phyloP scores from a whole-genome alignment of 1,140 invertebrate genomes.

The Eriosoma lanigerum region DNA sequence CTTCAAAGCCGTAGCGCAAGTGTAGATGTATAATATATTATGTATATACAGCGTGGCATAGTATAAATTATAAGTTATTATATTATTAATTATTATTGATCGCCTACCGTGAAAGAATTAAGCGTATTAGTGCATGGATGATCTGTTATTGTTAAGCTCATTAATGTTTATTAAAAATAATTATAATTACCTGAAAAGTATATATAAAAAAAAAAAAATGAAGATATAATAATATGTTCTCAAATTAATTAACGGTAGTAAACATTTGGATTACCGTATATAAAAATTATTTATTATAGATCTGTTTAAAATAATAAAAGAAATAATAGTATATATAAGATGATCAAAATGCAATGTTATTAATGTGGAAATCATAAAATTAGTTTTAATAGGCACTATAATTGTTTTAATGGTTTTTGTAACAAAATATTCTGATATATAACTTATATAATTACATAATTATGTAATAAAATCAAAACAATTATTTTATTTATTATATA shows the following conservation, averaged over 20 bases:
- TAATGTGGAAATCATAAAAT: too few relatives aligned
- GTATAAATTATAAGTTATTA: neutral
- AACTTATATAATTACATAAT: too few relatives aligned
- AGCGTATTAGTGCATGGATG: neutral
- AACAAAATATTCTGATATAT: too few relatives aligned
- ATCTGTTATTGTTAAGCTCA: conserved; percentile 19
- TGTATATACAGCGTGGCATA: neutral
- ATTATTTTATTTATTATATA: too few relatives aligned
- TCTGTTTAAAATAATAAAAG: too few relatives aligned
- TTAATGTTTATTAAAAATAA: neutral
- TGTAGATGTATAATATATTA: neutral
- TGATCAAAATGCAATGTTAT: too few relatives aligned
- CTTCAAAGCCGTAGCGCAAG: neutral
- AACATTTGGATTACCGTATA: too few relatives aligned
- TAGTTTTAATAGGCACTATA: too few relatives aligned
- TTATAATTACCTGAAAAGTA: neutral
- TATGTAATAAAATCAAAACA: conserved; percentile 11
- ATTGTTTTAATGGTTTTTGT: too few relatives aligned
- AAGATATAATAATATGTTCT: neutral
- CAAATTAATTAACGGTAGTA: neutral
- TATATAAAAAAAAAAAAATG: neutral
- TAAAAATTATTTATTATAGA: too few relatives aligned
- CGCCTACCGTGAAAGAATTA: neutral
- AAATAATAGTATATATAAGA: too few relatives aligned
- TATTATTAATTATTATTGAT: neutral